Percentiles rank a stretch among this genome's conserved stretches.
These are phyloP conservation scores for Caradrina clavipalpis DNA, from an alignment of 2,888 invertebrate species.

Conservation along the genomic window DNA sequence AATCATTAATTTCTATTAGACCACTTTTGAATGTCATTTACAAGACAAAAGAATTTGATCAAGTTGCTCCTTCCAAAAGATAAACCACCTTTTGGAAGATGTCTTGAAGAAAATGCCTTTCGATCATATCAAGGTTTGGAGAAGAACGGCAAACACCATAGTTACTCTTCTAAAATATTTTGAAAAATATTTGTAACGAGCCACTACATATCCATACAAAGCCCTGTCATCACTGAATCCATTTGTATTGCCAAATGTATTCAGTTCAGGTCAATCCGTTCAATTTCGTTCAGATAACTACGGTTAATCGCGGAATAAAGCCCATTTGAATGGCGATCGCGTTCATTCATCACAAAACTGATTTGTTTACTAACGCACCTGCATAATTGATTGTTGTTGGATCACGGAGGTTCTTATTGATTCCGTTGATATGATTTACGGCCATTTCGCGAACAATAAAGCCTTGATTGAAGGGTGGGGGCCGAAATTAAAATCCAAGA, in stretches of 20 bases:
- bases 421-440: neutral
- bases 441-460: slow-evolving; percentile 3
- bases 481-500: no score
- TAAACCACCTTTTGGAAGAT: no score
- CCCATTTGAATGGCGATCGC: slow-evolving; percentile 37
- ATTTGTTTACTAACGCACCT: slow-evolving; percentile 43
- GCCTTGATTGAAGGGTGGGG: neutral
- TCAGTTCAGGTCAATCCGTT: slow-evolving; percentile 31
- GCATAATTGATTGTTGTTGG: slow-evolving; percentile 44
- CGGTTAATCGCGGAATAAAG: slow-evolving; percentile 31
- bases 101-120: no score
- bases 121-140: no score
- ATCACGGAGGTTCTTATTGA: slow-evolving; percentile 8
- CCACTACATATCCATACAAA: slow-evolving; percentile 1
- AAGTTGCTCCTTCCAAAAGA: no score
- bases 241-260: slow-evolving; percentile 36
- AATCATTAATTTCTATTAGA: no score
- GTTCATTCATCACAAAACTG: slow-evolving; percentile 45
- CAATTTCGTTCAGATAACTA: slow-evolving; percentile 28
- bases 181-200: no score
- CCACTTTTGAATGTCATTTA: no score
- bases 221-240: slow-evolving; percentile 22
- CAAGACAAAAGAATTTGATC: no score
- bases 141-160: no score
- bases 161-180: no score